A percentile compares a stretch with the other conserved stretches of the same genome.
phyloP scores from a whole-genome alignment of 2,113 vertebrate genomes.

The Canis aureus region DNA sequence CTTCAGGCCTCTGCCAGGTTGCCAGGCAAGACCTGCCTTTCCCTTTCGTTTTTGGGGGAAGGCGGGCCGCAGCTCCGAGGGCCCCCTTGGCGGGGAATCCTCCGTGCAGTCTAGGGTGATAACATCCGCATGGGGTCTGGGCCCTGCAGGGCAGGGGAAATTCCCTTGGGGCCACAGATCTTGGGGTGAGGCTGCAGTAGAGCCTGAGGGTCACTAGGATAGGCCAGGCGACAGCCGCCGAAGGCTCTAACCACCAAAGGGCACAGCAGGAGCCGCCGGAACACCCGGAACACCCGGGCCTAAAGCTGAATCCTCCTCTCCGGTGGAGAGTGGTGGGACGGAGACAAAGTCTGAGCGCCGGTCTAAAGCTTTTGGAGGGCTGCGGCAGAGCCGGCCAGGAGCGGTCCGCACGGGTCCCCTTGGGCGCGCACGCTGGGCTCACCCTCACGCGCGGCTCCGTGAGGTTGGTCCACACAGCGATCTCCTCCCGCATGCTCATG shows the following conservation, averaged over 20 bases:
- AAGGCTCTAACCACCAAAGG: not conserved
- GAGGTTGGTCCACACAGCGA: slow-evolving; percentile 99
- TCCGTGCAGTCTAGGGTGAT: not conserved
- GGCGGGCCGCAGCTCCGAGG: not conserved
- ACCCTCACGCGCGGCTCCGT: slow-evolving; percentile 98
- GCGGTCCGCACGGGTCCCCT: not conserved
- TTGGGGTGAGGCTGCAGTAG: not conserved
- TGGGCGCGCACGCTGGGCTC: slow-evolving; percentile 77
- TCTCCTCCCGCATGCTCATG: slow-evolving; percentile 99
- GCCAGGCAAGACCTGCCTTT: slow-evolving; percentile 46
- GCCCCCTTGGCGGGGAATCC: not conserved
- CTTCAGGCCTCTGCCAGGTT: not conserved
- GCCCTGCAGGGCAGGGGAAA: not conserved
- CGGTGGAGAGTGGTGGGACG: not conserved
- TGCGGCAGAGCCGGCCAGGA: not conserved
- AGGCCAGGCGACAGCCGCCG: not conserved
- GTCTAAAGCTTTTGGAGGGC: not conserved
- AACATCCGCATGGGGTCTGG: not conserved
- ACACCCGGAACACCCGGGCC: not conserved
- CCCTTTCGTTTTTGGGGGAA: slow-evolving; percentile 61
- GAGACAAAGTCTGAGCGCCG: not conserved
- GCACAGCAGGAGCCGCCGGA: not conserved
- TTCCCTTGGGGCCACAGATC: not conserved
- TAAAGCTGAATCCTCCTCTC: not conserved
- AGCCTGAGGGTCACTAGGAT: not conserved